Conservation (phyloP, 2,888 invertebrate genomes). For the Rotaria socialis region DNA sequence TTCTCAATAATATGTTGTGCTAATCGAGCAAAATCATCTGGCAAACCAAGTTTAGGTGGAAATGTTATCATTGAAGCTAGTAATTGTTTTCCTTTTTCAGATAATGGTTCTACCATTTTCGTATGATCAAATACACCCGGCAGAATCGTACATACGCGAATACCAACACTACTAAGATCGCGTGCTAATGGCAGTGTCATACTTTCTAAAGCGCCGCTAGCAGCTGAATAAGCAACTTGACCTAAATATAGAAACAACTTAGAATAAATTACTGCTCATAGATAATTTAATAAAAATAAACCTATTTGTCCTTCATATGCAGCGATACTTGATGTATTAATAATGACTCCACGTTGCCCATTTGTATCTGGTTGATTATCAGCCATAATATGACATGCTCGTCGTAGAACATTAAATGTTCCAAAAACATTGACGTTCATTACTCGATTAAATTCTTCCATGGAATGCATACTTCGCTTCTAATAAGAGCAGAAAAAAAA, state of each 20-base stretch:
- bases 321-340: conserved; percentile 90
- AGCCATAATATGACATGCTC: conserved; percentile 75
- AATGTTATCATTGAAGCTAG: conserved; percentile 76
- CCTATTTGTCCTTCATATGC: conserved; percentile 90
- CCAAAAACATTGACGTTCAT: conserved; percentile 79
- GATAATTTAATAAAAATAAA: background rate
- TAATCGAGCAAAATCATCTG: conserved; percentile 79
- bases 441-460: conserved; percentile 73
- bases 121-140: conserved; percentile 74
- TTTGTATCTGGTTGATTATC: conserved; percentile 70
- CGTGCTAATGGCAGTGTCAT: conserved; percentile 94
- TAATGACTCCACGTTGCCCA: conserved; percentile 74
- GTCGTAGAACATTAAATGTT: conserved; percentile 83
- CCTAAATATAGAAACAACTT: conserved; percentile 55
- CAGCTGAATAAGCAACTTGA: conserved; percentile 85
- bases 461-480: conserved; percentile 66
- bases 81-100: conserved; percentile 76
- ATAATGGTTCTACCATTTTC: conserved; percentile 72
- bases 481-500: background rate
- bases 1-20: conserved; percentile 80
- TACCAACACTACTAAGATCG: conserved; percentile 67
- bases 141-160: conserved; percentile 62
- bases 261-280: background rate
- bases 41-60: conserved; percentile 77
- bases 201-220: conserved; percentile 82